Evolutionary conservation across 2,113 vertebrate species (phyloP).

Genomic region (Mustelus asterias): DNA sequence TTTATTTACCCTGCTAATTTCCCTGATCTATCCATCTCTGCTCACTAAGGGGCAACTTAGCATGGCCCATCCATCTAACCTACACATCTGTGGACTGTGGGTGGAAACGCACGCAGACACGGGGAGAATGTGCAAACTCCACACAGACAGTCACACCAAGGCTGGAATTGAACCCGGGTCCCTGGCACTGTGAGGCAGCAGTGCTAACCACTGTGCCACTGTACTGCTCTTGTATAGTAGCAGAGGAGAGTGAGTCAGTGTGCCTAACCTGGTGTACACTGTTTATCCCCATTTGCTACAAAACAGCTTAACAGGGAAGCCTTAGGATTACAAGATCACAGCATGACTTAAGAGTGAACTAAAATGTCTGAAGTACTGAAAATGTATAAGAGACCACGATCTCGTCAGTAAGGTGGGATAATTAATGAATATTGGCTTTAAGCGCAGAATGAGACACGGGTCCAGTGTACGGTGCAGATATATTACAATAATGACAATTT

Average conservation of each 20-base stretch:
- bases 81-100: too few relatives aligned
- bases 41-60: too few relatives aligned
- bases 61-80: too few relatives aligned
- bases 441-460: slow-evolving; percentile 16
- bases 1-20: too few relatives aligned
- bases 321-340: not conserved
- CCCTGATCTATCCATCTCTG: too few relatives aligned
- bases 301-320: not conserved
- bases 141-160: too few relatives aligned
- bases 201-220: too few relatives aligned
- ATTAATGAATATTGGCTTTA: slow-evolving; percentile 20
- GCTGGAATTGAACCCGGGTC: too few relatives aligned
- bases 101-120: too few relatives aligned
- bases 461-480: not conserved
- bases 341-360: not conserved
- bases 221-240: not conserved
- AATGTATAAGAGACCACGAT: not conserved
- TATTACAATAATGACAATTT: slow-evolving; percentile 32
- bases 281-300: not conserved
- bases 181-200: too few relatives aligned
- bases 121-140: too few relatives aligned
- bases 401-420: not conserved
- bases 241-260: not conserved
- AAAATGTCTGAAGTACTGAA: slow-evolving; percentile 20
- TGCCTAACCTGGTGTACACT: not conserved